Base-by-base conservation (phyloP, 2,113 vertebrate species). In the Fulica atra region DNA sequence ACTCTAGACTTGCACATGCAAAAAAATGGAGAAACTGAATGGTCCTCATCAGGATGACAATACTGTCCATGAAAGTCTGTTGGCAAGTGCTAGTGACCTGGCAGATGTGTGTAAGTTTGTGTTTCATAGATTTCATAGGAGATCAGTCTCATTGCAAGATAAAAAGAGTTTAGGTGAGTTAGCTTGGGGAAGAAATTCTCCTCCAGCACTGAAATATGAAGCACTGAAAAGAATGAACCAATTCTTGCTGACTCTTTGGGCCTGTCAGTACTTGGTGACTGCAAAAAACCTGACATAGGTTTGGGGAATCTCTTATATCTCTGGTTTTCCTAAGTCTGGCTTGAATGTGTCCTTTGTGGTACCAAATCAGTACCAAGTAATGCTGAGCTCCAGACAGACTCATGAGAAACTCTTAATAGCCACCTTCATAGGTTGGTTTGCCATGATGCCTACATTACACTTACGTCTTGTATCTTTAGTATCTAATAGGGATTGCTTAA, bases 261-360 rank as follows among this genome's bases (percentile, higher is more conserved):
- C 20, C 14, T 28, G 42, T 33, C 21, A 31, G 18, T 68, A 31
- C 31, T 16, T 77, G 17, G 10, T 68, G 64, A 69, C 50, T 12
- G n/a, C 25, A 72, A n/a, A 78, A 84, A 28, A 28, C 4, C 8
- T 51, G 17, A 11, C 7, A 4, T 6, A 7, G 7, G 54, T 64
- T 33, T 70, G 19, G 26, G 44, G 80, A 53, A 50, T 6, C n/a
- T 33, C 28, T 51, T 73, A 21, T 3, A 18, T 31, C 26, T 10
- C 0, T 4, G 13, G 0, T 60, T 5, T 82, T n/a, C 46, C 11
- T 1, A 7, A 44, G 42, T 54, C 31, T 0, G 0, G 9, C 23
- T 50, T 74, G 40, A 53, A 13, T 70, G 6, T 64, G 31, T 26
- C 1, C 0, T 74, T 79, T 68, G 18, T 56, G 40, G 13, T 68